phyloP scores from a whole-genome alignment of 1,140 invertebrate species.

The Elymnias hypermnestra region DNA sequence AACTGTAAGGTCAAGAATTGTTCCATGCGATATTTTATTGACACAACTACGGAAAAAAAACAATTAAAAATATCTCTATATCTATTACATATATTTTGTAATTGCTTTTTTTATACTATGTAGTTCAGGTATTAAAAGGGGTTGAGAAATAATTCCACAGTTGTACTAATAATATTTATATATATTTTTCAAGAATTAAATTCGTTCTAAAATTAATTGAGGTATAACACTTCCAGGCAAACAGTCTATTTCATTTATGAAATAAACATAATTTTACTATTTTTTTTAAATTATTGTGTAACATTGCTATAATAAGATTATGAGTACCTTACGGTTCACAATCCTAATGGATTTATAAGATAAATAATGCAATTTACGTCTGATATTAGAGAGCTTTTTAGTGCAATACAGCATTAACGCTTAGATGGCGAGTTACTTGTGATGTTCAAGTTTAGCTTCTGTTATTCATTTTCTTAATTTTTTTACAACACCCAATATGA shows the following conservation, averaged over 20 bases:
- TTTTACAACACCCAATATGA: too few species aligned
- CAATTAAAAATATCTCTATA: too few species aligned
- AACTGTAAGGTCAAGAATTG: constrained; percentile 50
- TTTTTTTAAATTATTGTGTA: constrained; percentile 2
- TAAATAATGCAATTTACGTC: constrained; percentile 24
- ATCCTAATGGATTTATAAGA: constrained; percentile 33
- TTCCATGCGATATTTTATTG: constrained; percentile 33
- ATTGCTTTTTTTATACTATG: too few species aligned
- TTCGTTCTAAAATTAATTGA: constrained; percentile 67
- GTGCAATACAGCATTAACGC: too few species aligned
- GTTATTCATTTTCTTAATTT: too few species aligned
- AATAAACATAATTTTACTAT: background rate
- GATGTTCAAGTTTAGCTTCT: too few species aligned
- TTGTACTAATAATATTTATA: constrained; percentile 51
- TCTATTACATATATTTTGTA: too few species aligned
- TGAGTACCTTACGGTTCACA: constrained; percentile 30
- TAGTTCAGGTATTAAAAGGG: constrained; percentile 17
- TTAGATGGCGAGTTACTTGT: too few species aligned
- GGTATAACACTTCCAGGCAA: constrained; percentile 65
- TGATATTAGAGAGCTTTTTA: constrained; percentile 46
- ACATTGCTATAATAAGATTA: constrained; percentile 20
- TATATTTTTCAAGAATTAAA: constrained; percentile 65
- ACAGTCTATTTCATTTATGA: constrained; percentile 16
- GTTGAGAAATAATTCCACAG: constrained; percentile 48
- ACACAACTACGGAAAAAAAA: constrained; percentile 1